Evolutionary conservation across 2,113 vertebrate species (phyloP), one percentile per base, ranked within the genome.

Genomic region (Rutilus rutilus): DNA sequence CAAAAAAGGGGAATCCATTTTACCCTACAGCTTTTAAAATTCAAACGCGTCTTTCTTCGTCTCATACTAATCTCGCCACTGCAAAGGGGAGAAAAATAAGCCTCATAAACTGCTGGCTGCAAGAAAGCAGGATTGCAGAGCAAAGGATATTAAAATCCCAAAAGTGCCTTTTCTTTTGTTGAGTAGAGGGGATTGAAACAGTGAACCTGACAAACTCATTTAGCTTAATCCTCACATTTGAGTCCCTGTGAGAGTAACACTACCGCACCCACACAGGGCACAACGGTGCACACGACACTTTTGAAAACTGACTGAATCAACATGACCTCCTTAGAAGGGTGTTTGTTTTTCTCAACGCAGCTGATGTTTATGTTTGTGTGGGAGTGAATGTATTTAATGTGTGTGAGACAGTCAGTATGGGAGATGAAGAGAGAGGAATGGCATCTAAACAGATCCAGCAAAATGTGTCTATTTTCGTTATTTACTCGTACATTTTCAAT

Each of bases 151-250:
- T 85, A 62, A 87, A 88, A 87, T 88, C 89, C 89, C 89, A 87
- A 75, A 85, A 87, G 89, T 88, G 87, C 87, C 85, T 75, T 89
- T 87, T 85, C 87, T 90, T 90, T 90, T 90, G 89, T 90, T 75
- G 85, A 88, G 87, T 88, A 83, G 87, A 87, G 87, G 86, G 87
- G 87, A 90, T 90, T 85, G 87, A 90, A 88, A 90, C 89, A 86
- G 87, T 88, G 87, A 90, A 90, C 86, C 89, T 81, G 83, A 88
- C 89, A 90, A 90, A 88, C 87, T 90, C 89, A 90, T 90, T 90
- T 88, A 83, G 87, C 64, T 84, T 90, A 90, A 90, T 88, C 87
- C 79, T 86, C 65, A 79, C 87, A 84, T 88, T 85, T 82, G 54
- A 23, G 27, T 67, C 14, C 85, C 82, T 36, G 11, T 39, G 82